Evolutionary conservation across 2,797 vertebrate species (phyloP), one percentile per base, ranked within the genome.

Genomic region (Petrocephalus schoutedeni): DNA sequence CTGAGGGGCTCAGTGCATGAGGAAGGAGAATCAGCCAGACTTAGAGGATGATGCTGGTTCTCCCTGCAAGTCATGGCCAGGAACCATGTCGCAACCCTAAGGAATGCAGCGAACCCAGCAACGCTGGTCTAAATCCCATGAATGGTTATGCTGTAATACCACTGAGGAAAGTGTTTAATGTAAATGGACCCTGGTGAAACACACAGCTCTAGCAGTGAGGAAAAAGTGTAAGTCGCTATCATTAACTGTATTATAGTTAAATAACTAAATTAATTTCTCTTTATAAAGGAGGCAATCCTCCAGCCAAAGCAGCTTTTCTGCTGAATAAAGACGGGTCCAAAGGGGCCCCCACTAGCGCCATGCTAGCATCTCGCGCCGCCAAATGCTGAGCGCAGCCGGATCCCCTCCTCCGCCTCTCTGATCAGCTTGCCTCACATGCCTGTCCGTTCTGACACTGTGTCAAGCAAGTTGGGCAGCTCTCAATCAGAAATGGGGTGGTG

Each of bases 221-320:
- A 45, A 45, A 45, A 77, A 45, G 14, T 77, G 36, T 77, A 71
- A 71, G 64, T 71, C 64, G 36, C 64, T 71, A 71, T 71, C 64
- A 71, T 71, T 71, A 71, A 71, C 4, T 71, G 64, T 71, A 71
- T 71, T 36, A 71, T 71, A 71, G 64, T 28, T 49, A 77, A 49
- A 16, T 77, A 36, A n/a, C n/a, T 54, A 83, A 83, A 83, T 83
- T 54, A 83, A 83, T 51, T 83, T 83, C n/a, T 12, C 80, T 54
- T 83, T 83, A 51, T 51, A 23, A 21, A 82, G n/a, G 77, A 71
- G 32, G 28, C 28, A 71, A 71, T 51, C 80, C 45, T 83, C 49
- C 19, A 83, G 71, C n/a, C 80, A 83, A 83, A 83, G 19, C 19
- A 83, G 71, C 71, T 19, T 53, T 83, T 83, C 77, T 53, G 41